Evolutionary conservation across 1,140 invertebrate genomes (phyloP), one percentile per base, ranked within the genome.

Genomic region (Papilio polytes): DNA sequence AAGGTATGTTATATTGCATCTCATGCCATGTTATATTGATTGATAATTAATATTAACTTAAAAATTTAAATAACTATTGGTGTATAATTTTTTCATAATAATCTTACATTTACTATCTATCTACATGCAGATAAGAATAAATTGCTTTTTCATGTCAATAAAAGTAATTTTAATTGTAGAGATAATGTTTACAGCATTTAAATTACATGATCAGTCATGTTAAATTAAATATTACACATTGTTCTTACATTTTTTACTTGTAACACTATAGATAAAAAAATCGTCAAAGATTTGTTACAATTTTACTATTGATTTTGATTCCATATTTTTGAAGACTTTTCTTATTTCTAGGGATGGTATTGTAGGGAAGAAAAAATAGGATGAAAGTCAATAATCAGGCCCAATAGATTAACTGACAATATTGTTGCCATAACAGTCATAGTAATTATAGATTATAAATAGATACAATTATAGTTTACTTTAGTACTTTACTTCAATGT

Each of bases 71-170:
- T 48, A 12, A n/a, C 8, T 48, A 74, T 73, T 31, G 18, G 26
- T 70, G 9, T n/a, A 15, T 73, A 36, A 66, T 10, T 22, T 66
- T 66, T 66, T 66, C n/a, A 70, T 18, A 70, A 36, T 70, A 70
- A 70, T 70, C 63, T 36, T 13, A 26, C 59, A 66, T 31, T 6
- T 31, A 63, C 6, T 31, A 70, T 70, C 63, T 31, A 70, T 70
- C 63, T 15, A 31, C 26, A 70, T 70, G 26, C 6, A 15, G 63
- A 70, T 70, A 70, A 70, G 13, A 70, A 70, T 70, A 70, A 36
- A 70, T 70, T 70, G 26, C 63, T 70, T 70, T 70, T 70, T 26
- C 63, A 70, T 70, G 63, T 70, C 63, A 70, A 70, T 70, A 70
- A 70, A 70, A 70, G 63, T 70, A 70, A 15, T 70, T 70, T 70